Evolutionary conservation across 1,140 invertebrate genomes (phyloP).

Genomic region (Philotrypesis tridentata): DNA sequence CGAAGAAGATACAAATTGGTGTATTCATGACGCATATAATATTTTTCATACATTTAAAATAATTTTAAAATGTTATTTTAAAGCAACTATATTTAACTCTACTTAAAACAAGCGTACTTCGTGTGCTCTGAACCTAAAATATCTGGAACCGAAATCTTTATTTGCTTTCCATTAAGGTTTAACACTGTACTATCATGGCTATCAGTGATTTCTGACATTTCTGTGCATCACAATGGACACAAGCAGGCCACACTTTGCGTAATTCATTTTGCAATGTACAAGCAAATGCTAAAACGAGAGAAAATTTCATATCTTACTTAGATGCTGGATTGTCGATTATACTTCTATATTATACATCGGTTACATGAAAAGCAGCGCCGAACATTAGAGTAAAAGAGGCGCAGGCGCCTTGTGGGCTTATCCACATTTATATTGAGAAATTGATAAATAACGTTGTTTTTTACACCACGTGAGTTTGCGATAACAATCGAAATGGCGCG

Average conservation of each 20-base stretch:
- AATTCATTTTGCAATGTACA: background rate
- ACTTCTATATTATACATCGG: no score
- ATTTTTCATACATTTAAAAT: background rate
- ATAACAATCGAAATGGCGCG: slow-evolving; percentile 38
- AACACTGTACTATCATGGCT: no score
- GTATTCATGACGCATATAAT: background rate
- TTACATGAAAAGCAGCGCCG: no score
- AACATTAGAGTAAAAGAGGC: no score
- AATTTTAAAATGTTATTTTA: background rate
- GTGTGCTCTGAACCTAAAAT: no score
- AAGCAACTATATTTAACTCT: no score
- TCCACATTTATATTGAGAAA: slow-evolving; percentile 21
- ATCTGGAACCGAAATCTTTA: no score
- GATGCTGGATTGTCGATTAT: background rate
- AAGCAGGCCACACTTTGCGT: no score
- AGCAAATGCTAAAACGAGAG: no score
- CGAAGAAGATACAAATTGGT: background rate
- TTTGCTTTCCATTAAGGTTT: background rate
- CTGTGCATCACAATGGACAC: no score
- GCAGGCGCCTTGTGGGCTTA: background rate
- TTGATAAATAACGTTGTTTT: slow-evolving; percentile 11
- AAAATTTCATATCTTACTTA: background rate
- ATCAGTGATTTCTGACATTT: no score
- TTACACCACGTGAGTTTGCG: background rate
- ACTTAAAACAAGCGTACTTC: no score